phyloP scores from a whole-genome alignment of 2,797 vertebrate genomes.

The Pempheris klunzingeri region DNA sequence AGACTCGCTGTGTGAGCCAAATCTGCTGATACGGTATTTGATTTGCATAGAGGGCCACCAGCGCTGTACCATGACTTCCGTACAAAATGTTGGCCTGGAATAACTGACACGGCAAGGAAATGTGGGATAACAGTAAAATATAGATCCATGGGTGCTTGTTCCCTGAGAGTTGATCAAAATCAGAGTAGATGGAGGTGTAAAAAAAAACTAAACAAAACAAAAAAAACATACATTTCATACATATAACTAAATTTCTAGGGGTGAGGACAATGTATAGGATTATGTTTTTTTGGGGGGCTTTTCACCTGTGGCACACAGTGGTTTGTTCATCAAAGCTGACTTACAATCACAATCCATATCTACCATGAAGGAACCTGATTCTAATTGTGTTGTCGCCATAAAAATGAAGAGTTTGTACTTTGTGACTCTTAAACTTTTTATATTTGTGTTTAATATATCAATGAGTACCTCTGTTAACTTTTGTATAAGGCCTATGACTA shows the following conservation, averaged over 20 bases:
- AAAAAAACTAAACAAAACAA: too few relatives aligned
- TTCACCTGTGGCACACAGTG: constrained; percentile 55
- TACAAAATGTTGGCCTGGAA: constrained; percentile 19
- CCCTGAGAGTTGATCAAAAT: constrained; percentile 24
- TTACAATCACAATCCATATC: constrained; percentile 74
- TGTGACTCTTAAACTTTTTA: constrained; percentile 88
- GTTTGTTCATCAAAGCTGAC: constrained; percentile 60
- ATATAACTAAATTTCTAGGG: constrained; percentile 16
- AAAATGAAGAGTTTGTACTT: constrained; percentile 88
- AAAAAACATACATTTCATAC: constrained; percentile 24
- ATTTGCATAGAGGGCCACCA: constrained; percentile 39
- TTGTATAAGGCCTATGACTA: constrained; percentile 88
- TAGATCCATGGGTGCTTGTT: constrained; percentile 6
- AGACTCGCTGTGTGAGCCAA: constrained; percentile 48
- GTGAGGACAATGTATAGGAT: constrained; percentile 22
- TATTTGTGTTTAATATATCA: constrained; percentile 92
- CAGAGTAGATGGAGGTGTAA: constrained; percentile 9
- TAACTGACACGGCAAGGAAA: constrained; percentile 5
- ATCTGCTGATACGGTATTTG: constrained; percentile 26
- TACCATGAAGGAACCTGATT: constrained; percentile 78
- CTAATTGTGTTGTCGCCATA: constrained; percentile 86
- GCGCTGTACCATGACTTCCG: constrained; percentile 33
- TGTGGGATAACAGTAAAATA: constrained; percentile 19
- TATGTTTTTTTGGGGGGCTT: constrained; percentile 16
- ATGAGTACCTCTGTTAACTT: constrained; percentile 90